Base-by-base conservation (phyloP, 2,797 vertebrate species). In the Crocodylus rhombifer region DNA sequence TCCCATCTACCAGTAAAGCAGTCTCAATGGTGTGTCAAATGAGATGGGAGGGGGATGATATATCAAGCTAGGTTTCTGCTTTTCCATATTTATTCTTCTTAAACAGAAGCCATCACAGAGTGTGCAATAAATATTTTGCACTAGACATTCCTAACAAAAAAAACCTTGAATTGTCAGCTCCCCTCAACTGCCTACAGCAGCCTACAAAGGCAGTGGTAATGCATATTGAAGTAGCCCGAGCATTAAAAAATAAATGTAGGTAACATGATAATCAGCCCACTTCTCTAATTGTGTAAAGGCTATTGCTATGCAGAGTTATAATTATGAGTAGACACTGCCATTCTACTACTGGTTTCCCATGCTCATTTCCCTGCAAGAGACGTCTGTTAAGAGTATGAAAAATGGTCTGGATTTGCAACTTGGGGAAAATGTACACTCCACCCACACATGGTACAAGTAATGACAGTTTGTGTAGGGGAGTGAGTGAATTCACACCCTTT, bases 281-380 rank as follows among this genome's bases (percentile, higher is more conserved):
- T 13, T 62, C 73, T 94, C 93, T 89, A 95, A 97, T 96, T 95
- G 95, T 81, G 92, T 92, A 95, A 95, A 92, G 51, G 63, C 94
- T 90, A 73, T 74, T 64, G 57, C 94, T 88, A 90, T 20, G 75
- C 92, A 96, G 95, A 96, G 94, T 96, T 92, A 33, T 85, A 96
- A 97, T 96, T 88, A 95, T 96, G 95, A 80, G 91, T 90, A 92
- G 92, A 95, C 84, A 90, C 80, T 95, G 94, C 95, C 95, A 95
- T 95, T 94, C 96, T 95, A 96, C 55, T 18, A 81, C 92, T 93
- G 84, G 7, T 90, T 92, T 86, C 61, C 28, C 76, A 14, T 74
- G 92, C 91, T 94, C 71, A 80, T 93, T 97, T 97, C 96, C 97
- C 97, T 64, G 83, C 96, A 90, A 94, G 81, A 92, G 91, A 94